These are phyloP conservation scores for Phrynocephalus vlangalii DNA, from an alignment of 2,797 vertebrate species.

Conservation along the genomic window DNA sequence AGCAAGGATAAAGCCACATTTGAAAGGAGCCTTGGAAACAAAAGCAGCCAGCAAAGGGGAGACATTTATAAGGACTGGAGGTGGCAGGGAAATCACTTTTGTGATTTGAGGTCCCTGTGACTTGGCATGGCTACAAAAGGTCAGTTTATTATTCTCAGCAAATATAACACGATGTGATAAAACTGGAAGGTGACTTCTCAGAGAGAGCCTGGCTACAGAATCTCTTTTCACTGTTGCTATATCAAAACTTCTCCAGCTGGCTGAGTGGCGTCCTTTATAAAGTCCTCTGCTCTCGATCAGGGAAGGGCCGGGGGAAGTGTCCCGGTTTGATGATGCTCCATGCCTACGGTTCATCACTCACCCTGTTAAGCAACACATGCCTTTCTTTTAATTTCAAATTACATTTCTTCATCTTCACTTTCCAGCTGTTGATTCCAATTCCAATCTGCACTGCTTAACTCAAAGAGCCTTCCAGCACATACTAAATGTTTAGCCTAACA, in stretches of 20 bases:
- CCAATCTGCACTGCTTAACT: constrained; percentile 20
- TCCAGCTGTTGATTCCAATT: constrained; percentile 24
- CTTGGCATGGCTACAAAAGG: constrained; percentile 33
- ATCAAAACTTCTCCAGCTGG: constrained; percentile 28
- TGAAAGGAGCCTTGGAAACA: constrained; percentile 2
- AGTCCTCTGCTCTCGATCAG: constrained; percentile 23
- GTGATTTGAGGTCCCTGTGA: constrained; percentile 15
- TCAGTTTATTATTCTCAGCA: constrained; percentile 29
- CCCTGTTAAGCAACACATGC: background rate
- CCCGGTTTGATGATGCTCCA: background rate
- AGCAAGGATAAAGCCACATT: background rate
- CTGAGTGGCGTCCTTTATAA: constrained; percentile 26
- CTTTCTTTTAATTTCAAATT: constrained; percentile 34
- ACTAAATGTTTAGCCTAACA: constrained; percentile 19
- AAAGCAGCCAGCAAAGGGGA: background rate
- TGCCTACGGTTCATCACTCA: constrained; percentile 14
- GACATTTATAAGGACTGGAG: constrained; percentile 8
- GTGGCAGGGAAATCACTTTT: background rate
- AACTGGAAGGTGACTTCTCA: constrained; percentile 36
- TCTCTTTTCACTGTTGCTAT: constrained; percentile 11
- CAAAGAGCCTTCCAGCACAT: constrained; percentile 20
- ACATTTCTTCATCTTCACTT: constrained; percentile 15
- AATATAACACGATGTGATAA: constrained; percentile 35
- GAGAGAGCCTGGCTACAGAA: background rate
- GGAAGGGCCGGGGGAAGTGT: constrained; percentile 25